phyloP scores from a whole-genome alignment of 2,797 vertebrate genomes.

The Pseudochaenichthys georgianus region DNA sequence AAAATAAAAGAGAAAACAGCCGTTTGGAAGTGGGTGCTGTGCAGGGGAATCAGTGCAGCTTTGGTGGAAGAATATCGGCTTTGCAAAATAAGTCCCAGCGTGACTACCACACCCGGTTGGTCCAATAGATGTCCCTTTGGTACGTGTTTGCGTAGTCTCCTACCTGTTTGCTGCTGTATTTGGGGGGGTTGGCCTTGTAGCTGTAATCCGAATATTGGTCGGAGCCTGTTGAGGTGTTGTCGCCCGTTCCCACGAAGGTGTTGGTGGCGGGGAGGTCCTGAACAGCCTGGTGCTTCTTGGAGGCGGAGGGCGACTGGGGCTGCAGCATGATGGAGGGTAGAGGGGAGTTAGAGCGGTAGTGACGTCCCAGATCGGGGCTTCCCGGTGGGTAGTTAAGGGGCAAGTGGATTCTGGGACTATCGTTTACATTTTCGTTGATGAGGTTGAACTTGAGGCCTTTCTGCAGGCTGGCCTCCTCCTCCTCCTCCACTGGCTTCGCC shows the following conservation, averaged over 20 bases:
- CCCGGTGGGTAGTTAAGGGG: slow-evolving; percentile 96
- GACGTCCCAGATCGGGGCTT: slow-evolving; percentile 95
- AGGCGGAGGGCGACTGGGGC: slow-evolving; percentile 97
- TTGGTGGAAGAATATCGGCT: slow-evolving; percentile 66
- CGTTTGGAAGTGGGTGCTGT: slow-evolving; percentile 51
- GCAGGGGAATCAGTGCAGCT: slow-evolving; percentile 75
- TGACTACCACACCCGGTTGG: slow-evolving; percentile 92
- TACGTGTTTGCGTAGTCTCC: slow-evolving; percentile 93
- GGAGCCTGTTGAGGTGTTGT: slow-evolving; percentile 98
- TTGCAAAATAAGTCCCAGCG: slow-evolving; percentile 73
- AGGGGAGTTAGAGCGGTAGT: slow-evolving; percentile 98
- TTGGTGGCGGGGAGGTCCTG: slow-evolving; percentile 99
- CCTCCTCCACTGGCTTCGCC: slow-evolving; percentile 92
- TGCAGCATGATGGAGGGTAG: slow-evolving; percentile 97
- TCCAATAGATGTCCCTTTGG: slow-evolving; percentile 92
- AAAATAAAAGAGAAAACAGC: slow-evolving; percentile 39
- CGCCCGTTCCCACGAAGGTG: slow-evolving; percentile 98
- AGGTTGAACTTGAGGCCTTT: slow-evolving; percentile 97
- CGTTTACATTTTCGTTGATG: slow-evolving; percentile 92
- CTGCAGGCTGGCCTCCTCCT: slow-evolving; percentile 93
- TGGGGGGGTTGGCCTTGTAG: slow-evolving; percentile 98
- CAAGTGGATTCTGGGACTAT: slow-evolving; percentile 96
- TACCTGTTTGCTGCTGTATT: slow-evolving; percentile 99
- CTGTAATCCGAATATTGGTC: slow-evolving; percentile 99
- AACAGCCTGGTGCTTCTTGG: slow-evolving; percentile 99